These are phyloP conservation scores for Synanthedon myopaeformis DNA, from an alignment of 2,888 invertebrate genomes.

Conservation along the genomic window DNA sequence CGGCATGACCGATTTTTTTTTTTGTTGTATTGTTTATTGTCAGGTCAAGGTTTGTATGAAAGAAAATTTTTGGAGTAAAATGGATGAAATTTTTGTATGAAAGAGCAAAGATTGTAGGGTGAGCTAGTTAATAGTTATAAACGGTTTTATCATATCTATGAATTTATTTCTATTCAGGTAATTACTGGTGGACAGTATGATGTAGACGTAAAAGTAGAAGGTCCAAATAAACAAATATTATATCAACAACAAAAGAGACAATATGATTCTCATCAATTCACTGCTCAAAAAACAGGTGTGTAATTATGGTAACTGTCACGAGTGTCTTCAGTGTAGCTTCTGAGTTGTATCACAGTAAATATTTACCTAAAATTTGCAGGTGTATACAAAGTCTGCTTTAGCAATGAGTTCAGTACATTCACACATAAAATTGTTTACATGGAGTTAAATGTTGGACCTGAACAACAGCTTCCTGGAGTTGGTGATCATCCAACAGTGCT, in stretches of 20 bases:
- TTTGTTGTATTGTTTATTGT: no score
- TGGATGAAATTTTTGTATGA: no score
- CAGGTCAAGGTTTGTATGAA: no score
- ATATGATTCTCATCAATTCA: constrained; percentile 93
- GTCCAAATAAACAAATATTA: constrained; percentile 87
- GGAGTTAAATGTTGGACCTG: constrained; percentile 97
- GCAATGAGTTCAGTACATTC: constrained; percentile 99
- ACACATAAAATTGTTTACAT: constrained; percentile 98
- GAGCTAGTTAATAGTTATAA: no score
- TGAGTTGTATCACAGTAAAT: neutral
- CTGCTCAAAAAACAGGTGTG: constrained; percentile 71
- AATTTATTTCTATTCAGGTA: constrained; percentile 74
- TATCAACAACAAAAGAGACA: constrained; percentile 95
- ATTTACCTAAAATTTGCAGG: constrained; percentile 61
- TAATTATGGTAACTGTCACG: neutral
- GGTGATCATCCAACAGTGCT: constrained; percentile 92
- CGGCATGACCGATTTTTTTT: no score
- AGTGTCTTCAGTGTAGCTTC: no score
- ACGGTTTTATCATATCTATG: neutral
- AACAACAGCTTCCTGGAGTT: constrained; percentile 84
- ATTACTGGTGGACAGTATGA: constrained; percentile 99
- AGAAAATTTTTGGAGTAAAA: no score
- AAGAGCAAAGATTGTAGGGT: no score
- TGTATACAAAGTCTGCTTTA: constrained; percentile 91
- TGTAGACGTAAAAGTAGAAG: constrained; percentile 92